Percentiles rank a stretch among this genome's conserved stretches.
These are phyloP conservation scores for Orientallactaga bullata DNA, from an alignment of 2,113 vertebrate genomes.

Conservation along the genomic window DNA sequence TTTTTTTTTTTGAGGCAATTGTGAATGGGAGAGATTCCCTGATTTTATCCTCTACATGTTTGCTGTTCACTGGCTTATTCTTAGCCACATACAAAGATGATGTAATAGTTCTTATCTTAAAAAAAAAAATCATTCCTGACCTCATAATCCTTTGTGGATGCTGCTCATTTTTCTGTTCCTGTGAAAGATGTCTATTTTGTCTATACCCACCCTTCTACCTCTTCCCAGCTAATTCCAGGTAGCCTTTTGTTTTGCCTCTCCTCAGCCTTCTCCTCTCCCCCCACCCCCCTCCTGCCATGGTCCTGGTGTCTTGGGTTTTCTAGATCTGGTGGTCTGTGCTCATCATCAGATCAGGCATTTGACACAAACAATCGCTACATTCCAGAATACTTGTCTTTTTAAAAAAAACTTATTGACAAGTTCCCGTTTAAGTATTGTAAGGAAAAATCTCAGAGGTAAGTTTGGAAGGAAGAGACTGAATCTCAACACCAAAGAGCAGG, in stretches of 20 bases:
- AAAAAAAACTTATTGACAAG: too few relatives aligned
- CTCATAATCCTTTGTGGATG: not conserved
- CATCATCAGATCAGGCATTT: not conserved
- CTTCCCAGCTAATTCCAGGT: not conserved
- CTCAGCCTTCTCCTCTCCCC: not conserved
- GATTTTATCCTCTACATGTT: too few relatives aligned
- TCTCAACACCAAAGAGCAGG: too few relatives aligned
- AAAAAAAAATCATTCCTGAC: constrained; percentile 22
- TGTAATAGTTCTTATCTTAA: not conserved
- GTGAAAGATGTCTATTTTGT: not conserved
- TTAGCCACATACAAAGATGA: not conserved
- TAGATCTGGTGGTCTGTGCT: not conserved
- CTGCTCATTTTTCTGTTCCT: not conserved
- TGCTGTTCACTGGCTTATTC: not conserved
- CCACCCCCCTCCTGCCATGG: not conserved
- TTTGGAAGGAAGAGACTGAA: too few relatives aligned
- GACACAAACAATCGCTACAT: not conserved
- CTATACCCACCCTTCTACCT: not conserved
- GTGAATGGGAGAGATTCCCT: too few relatives aligned
- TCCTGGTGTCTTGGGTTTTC: not conserved
- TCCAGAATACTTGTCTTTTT: not conserved
- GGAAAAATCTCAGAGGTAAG: too few relatives aligned
- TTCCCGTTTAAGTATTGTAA: too few relatives aligned
- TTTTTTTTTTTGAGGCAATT: too few relatives aligned
- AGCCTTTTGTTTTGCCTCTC: not conserved